Conservation (phyloP, 30 jellyfish, hydroid and myxozoan species). For the Hydra vulgaris region DNA sequence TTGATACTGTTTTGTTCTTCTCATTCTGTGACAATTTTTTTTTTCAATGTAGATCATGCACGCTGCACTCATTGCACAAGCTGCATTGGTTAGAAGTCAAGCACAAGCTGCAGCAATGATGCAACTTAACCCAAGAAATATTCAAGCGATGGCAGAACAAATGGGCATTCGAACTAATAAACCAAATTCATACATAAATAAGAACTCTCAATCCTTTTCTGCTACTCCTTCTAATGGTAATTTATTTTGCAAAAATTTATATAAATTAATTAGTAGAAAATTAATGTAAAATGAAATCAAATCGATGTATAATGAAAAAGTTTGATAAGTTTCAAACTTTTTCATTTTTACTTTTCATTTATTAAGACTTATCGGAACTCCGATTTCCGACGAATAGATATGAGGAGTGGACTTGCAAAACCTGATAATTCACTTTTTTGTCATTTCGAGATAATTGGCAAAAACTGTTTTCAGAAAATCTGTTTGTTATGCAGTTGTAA, state of each 20-base stretch:
- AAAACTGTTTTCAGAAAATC: no score
- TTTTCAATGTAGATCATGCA: conserved; percentile 32
- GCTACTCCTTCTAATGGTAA: background rate
- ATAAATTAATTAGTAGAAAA: background rate
- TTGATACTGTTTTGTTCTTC: background rate
- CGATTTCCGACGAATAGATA: no score
- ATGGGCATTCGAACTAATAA: conserved; percentile 46
- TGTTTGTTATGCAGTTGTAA: no score
- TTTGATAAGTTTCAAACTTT: no score
- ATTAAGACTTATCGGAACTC: no score
- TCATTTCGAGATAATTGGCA: no score
- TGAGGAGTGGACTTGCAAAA: no score
- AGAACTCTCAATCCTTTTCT: background rate
- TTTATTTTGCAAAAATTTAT: background rate
- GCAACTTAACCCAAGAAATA: conserved; percentile 64
- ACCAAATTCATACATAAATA: background rate
- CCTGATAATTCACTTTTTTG: no score
- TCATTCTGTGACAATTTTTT: background rate
- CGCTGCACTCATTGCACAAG: conserved; percentile 46
- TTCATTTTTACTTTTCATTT: no score
- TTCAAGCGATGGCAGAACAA: conserved; percentile 80
- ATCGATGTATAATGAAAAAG: no score
- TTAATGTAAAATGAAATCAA: no score
- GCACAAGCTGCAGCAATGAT: conserved; percentile 78
- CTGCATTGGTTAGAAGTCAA: conserved; percentile 59